Evolutionary conservation across 2,888 invertebrate genomes (phyloP), one percentile per base, ranked within the genome.

Genomic region (Chorisops tibialis): DNA sequence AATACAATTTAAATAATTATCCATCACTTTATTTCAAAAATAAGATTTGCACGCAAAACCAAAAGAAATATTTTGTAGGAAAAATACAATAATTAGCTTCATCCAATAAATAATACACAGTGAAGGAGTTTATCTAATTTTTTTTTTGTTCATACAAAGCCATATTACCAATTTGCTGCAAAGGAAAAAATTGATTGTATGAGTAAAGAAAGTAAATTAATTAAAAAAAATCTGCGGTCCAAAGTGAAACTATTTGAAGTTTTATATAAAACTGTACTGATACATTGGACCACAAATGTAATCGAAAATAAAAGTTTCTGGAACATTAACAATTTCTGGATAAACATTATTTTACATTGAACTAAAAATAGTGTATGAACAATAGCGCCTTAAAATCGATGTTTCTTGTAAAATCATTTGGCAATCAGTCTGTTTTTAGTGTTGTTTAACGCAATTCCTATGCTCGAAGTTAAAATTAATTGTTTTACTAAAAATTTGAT

Each of bases 1-100:
- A 14, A 62, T 22, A 12, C 6, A 48, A 48, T 24, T 12, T 18
- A 48, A 22, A 48, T 41, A n/a, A 18, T 12, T 24, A 58, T 58
- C 45, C 21, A 43, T 22, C 43, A 45, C 18, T 43, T 54, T 37
- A 9, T 52, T 52, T 52, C 24, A 38, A 47, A 48, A 18, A 49
- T 18, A 14, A n/a, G n/a, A 18, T 45, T 49, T 51, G 41, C 41
- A 24, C 59, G 37, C 39, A 41, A 68, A 71, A 45, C 30, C 19
- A 45, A 45, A 19, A 37, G 11, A 19, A 45, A 52, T 38, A 9
- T 30, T 30, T 7, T 38, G 19, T 37, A 7, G 18, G 1, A 45
- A 45, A 48, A 12, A 11, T 48, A 48, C 48, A 48, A 11, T 4
- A 11, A 2, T 3, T 45, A 18, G 45, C 19, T 45, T 18, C 45